Base-by-base conservation (phyloP, 1,140 invertebrate genomes). In the Microvelia longipes region DNA sequence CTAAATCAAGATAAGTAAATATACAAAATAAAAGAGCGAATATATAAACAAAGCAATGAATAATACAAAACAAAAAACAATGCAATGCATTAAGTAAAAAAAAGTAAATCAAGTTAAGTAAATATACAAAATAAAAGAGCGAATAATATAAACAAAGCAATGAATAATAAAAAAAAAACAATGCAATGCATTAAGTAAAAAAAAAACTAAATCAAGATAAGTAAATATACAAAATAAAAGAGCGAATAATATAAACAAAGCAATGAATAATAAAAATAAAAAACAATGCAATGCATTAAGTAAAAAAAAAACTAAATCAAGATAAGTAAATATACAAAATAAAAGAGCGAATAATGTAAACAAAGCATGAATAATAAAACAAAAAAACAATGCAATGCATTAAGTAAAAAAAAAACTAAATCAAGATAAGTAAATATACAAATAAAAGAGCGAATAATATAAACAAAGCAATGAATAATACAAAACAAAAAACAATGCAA, bases 341-440 rank as follows among this genome's bases (percentile, higher is more conserved):
- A n/a, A n/a, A n/a, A n/a, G n/a, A n/a, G n/a, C n/a, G n/a, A n/a
- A n/a, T n/a, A n/a, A n/a, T n/a, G n/a, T n/a, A n/a, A n/a, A n/a
- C n/a, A n/a, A n/a, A n/a, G n/a, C n/a, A n/a, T n/a, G n/a, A n/a
- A n/a, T n/a, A n/a, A n/a, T n/a, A n/a, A n/a, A n/a, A n/a, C n/a
- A n/a, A n/a, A 73, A 19, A 71, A 72, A n/a, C 19, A 67, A 70
- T 30, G 69, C 63, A 68, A 69, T 62, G 61, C 28, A 65, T 15
- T 13, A 68, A 50, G 15, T 61, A 63, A 61, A 72, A 71, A n/a
- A 28, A 63, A 14, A 62, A 61, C 15, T n/a, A 68, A 50, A 65
- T 25, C 11, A 24, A 29, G 5, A 28, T 50, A 50, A 50, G 19
- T 50, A 50, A 5, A 50, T 50, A 50, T 50, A 11, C 19, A 5